Conservation (phyloP, 2,888 invertebrate genomes). For the Julus scanicus region DNA sequence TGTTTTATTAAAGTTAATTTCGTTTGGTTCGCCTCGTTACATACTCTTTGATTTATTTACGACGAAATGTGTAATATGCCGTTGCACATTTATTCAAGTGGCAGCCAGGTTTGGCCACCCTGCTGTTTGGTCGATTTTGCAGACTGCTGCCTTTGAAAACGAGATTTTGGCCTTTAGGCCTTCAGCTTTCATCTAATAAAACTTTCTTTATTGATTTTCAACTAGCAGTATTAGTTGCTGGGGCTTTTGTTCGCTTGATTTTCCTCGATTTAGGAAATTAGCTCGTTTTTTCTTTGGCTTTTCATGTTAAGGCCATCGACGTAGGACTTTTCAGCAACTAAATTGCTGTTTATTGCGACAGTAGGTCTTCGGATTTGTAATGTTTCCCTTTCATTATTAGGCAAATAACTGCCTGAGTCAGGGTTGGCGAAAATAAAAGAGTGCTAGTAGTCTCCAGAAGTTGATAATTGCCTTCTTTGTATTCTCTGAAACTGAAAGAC, state of each 20-base stretch:
- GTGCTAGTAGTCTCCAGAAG: too few relatives aligned
- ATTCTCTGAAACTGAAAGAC: too few relatives aligned
- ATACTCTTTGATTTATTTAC: not conserved
- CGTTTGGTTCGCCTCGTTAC: not conserved
- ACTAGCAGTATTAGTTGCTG: not conserved
- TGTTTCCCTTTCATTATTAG: too few relatives aligned
- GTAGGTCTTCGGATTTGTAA: too few relatives aligned
- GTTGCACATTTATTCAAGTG: not conserved
- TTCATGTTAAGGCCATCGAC: not conserved
- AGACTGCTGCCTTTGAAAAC: not conserved
- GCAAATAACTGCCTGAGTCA: too few relatives aligned
- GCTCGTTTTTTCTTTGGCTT: not conserved
- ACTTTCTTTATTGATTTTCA: constrained; percentile 3
- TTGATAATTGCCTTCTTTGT: too few relatives aligned
- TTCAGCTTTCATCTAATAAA: not conserved
- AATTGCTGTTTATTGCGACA: not conserved
- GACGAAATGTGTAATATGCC: not conserved
- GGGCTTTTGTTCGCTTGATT: not conserved
- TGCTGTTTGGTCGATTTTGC: not conserved
- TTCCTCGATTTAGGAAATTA: not conserved
- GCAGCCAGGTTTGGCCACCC: not conserved
- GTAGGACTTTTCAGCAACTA: not conserved
- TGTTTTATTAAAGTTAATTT: not conserved
- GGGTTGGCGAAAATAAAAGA: too few relatives aligned
- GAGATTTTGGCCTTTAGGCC: not conserved